A percentile compares a stretch with the other conserved stretches of the same genome.
Conservation (phyloP, 35 echinoderm and acorn worm genomes). For the Acanthaster planci region DNA sequence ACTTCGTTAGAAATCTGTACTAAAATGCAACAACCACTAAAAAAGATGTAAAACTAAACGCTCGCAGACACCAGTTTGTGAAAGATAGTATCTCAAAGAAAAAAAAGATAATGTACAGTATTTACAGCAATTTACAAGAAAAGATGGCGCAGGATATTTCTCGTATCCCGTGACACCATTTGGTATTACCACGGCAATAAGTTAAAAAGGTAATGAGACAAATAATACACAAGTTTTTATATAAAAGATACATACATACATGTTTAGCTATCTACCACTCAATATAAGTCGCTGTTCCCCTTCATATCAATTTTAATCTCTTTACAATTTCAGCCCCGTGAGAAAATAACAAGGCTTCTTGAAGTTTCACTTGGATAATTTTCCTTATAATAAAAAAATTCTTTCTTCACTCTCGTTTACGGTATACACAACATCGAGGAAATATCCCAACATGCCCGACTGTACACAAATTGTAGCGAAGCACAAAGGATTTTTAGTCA, state of each 20-base stretch:
- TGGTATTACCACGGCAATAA: constrained; percentile 15
- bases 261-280: constrained; percentile 2
- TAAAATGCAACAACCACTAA: constrained; percentile 1
- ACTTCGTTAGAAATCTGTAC: too few species aligned
- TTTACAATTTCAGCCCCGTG: constrained; percentile 22
- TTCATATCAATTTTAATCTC: background rate
- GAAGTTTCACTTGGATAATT: background rate
- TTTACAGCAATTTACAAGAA: constrained; percentile 21
- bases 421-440: too few species aligned
- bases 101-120: constrained; percentile 21
- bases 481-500: too few species aligned
- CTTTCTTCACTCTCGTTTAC: background rate
- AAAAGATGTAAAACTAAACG: background rate
- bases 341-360: constrained; percentile 24
- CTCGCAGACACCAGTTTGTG: constrained; percentile 17
- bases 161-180: background rate
- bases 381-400: constrained; percentile 23
- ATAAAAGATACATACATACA: background rate
- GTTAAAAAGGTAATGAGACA: constrained; percentile 15
- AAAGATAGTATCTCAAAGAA: constrained; percentile 19
- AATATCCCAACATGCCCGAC: too few species aligned
- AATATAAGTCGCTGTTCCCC: background rate
- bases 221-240: constrained; percentile 22
- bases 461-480: too few species aligned
- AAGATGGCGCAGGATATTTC: background rate